Evolutionary conservation across 2,888 invertebrate genomes (phyloP).

Genomic region (Zaprionus obscuricornis): DNA sequence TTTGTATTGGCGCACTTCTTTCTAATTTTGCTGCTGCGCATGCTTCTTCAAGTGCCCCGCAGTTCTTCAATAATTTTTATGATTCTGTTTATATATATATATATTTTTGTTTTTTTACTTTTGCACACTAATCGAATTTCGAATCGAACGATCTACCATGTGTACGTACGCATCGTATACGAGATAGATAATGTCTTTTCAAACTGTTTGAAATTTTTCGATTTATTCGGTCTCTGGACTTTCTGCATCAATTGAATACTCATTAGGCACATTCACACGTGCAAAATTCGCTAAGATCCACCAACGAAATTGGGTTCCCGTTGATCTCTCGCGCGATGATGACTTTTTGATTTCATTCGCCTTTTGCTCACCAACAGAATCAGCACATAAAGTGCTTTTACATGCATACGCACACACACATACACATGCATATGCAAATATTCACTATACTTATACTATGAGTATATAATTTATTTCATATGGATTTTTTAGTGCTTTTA

Average conservation of each 20-base stretch:
- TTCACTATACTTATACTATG: constrained; percentile 7
- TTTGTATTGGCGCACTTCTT: constrained; percentile 64
- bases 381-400: constrained; percentile 48
- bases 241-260: constrained; percentile 74
- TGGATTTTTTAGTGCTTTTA: too few relatives aligned
- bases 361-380: constrained; percentile 31
- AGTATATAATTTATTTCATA: constrained; percentile 25
- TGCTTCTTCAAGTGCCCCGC: constrained; percentile 67
- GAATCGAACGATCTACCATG: constrained; percentile 53
- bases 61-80: constrained; percentile 53
- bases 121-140: constrained; percentile 60
- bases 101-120: constrained; percentile 22
- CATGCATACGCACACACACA: constrained; percentile 25
- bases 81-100: constrained; percentile 20
- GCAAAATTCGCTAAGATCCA: constrained; percentile 27
- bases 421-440: background rate
- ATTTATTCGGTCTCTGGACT: constrained; percentile 22
- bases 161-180: too few relatives aligned
- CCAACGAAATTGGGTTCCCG: constrained; percentile 22
- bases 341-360: constrained; percentile 65
- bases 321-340: constrained; percentile 57
- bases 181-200: constrained; percentile 68
- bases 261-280: constrained; percentile 74
- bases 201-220: constrained; percentile 20
- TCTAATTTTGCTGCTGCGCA: constrained; percentile 59